Evolutionary conservation across 1,140 invertebrate species (phyloP).

Genomic region (Oryctes rhinoceros): DNA sequence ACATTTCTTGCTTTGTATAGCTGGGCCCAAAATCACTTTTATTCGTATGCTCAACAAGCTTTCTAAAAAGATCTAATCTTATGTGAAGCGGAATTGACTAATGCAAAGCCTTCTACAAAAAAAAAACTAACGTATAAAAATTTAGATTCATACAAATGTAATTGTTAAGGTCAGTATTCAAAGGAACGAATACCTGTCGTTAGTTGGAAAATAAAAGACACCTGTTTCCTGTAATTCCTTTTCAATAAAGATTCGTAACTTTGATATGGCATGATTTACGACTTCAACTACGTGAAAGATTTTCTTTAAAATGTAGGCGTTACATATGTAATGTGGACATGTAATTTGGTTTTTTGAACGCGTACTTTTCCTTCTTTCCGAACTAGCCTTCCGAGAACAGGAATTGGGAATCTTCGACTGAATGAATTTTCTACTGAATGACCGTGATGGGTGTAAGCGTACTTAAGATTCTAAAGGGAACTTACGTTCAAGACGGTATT

Average conservation of each 20-base stretch:
- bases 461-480: not conserved
- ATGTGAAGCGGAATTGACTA: too few species aligned
- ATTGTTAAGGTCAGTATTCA: conserved; percentile 18
- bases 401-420: not conserved
- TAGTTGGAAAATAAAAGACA: not conserved
- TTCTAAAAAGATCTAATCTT: too few species aligned
- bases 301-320: not conserved
- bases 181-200: not conserved
- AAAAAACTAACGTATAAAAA: not conserved
- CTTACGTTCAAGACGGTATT: not conserved
- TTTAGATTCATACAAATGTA: not conserved
- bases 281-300: conserved; percentile 1
- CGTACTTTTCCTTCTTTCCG: not conserved
- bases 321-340: not conserved
- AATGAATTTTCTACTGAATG: not conserved
- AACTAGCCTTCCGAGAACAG: not conserved
- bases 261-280: conserved; percentile 11
- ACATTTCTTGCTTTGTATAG: too few species aligned
- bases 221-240: conserved; percentile 14
- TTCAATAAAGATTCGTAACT: conserved; percentile 15
- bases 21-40: too few species aligned
- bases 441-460: not conserved
- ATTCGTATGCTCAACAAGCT: too few species aligned
- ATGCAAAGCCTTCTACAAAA: too few species aligned
- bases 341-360: not conserved